Base-by-base conservation (phyloP, 2,113 vertebrate species). In the Bufo bufo region DNA sequence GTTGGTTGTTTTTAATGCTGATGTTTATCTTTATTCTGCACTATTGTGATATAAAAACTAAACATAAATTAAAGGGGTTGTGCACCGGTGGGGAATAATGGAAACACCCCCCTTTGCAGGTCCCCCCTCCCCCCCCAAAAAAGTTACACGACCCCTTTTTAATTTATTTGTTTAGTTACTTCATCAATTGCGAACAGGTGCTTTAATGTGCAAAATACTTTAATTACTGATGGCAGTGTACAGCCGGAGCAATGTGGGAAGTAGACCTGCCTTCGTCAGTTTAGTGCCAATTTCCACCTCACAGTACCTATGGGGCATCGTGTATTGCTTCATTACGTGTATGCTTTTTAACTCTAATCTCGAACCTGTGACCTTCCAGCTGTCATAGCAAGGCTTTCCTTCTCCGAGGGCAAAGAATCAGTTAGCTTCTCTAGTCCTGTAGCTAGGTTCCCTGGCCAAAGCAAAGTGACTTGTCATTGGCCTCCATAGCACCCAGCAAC, bases 281-380 rank as follows among this genome's bases (percentile, higher is more conserved):
- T 23, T 8, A 54, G 82, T 84, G 82, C 65, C 82, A 84, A 52
- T 71, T 84, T 9, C 63, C 82, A 71, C 14, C 47, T 20, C 56
- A n/a, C 20, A 1, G 45, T n/a, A 20, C 50, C 47, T 52, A 58
- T 0, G 69, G 23, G 14, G 33, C 69, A 47, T 47, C 20, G 7
- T 16, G 43, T 45, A 17, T 72, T 3, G 66, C 23, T 47, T 71
- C 11, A 14, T 33, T 71, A 11, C 50, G 43, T 74, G 14, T 19
- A 2, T 45, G 17, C 45, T 20, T 50, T 50, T 2, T 50, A 49
- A 47, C 19, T 10, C 43, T 17, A 8, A 3, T 71, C 23, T 66
- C 2, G 3, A 11, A 23, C 63, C 20, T 23, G 7, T 66, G 17
- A 5, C 9, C 0, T n/a, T 71, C n/a, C 23, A 14, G 66, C 59